A percentile compares a stretch with the other conserved stretches of the same genome.
Evolutionary conservation across 2,888 invertebrate genomes (phyloP).

Genomic region (Eumerus sabulonum): DNA sequence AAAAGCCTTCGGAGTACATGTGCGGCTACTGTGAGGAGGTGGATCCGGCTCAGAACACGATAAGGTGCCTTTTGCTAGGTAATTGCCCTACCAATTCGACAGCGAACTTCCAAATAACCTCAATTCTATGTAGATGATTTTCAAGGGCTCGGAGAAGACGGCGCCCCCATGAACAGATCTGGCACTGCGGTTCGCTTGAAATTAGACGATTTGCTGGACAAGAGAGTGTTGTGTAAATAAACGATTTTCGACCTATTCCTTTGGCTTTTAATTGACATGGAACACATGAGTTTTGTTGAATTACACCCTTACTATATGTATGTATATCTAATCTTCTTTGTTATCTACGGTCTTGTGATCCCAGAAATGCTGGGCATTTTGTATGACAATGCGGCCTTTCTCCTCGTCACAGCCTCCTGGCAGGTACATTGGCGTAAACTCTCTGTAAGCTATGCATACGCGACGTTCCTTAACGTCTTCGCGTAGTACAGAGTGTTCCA

Average conservation of each 20-base stretch:
- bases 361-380: constrained; percentile 75
- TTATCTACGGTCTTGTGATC: constrained; percentile 44
- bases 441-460: constrained; percentile 96
- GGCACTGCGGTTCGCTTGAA: constrained; percentile 1
- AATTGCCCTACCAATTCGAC: background rate
- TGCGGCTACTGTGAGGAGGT: constrained; percentile 43
- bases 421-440: constrained; percentile 92
- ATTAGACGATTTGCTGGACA: constrained; percentile 34
- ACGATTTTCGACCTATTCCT: constrained; percentile 8
- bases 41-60: background rate
- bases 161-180: background rate
- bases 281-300: background rate
- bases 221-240: constrained; percentile 15
- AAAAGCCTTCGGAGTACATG: constrained; percentile 32
- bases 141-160: constrained; percentile 1
- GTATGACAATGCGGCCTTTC: constrained; percentile 78
- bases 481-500: constrained; percentile 94
- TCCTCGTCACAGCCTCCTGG: constrained; percentile 81
- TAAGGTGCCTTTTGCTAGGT: constrained; percentile 41
- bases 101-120: constrained; percentile 17
- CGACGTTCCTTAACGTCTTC: constrained; percentile 86
- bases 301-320: no score
- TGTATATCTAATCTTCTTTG: background rate
- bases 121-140: background rate
- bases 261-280: constrained; percentile 39